Percentiles rank a stretch among this genome's conserved stretches.
phyloP scores from a whole-genome alignment of 2,797 vertebrate genomes.

The Phyllotis vaccarum region DNA sequence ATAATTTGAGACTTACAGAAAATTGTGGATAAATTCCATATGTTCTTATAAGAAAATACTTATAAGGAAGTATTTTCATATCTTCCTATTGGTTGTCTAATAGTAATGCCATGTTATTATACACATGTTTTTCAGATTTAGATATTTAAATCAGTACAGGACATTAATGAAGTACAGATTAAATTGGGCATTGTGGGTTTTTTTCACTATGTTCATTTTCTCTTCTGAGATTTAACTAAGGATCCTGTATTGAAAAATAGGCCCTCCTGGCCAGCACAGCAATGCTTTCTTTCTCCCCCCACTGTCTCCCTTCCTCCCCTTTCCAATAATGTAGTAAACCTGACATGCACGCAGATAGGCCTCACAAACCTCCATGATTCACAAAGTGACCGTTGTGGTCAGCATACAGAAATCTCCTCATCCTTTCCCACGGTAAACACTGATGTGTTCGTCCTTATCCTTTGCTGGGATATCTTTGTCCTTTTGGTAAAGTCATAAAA shows the following conservation, averaged over 20 bases:
- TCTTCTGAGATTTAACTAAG: neutral
- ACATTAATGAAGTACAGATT: neutral
- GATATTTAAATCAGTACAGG: neutral
- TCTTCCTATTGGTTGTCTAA: neutral
- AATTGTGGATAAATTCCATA: neutral
- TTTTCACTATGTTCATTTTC: neutral
- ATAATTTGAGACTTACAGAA: neutral
- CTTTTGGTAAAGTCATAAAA: neutral
- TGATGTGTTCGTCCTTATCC: neutral
- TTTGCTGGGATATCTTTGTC: neutral
- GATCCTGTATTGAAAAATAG: neutral
- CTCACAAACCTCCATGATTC: neutral
- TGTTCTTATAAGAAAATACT: no score
- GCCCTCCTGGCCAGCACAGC: accelerated
- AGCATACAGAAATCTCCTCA: neutral
- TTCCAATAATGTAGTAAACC: neutral
- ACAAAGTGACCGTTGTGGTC: neutral
- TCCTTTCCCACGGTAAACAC: neutral
- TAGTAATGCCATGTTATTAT: neutral
- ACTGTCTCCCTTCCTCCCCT: accelerated
- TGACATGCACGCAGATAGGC: neutral
- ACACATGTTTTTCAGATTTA: neutral
- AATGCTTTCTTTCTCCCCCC: accelerated
- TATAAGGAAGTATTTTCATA: neutral
- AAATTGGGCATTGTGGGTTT: neutral